Percentiles rank a stretch among this genome's conserved stretches.
Evolutionary conservation across 2,113 vertebrate species (phyloP).

Genomic region (Myiagra hebetior): DNA sequence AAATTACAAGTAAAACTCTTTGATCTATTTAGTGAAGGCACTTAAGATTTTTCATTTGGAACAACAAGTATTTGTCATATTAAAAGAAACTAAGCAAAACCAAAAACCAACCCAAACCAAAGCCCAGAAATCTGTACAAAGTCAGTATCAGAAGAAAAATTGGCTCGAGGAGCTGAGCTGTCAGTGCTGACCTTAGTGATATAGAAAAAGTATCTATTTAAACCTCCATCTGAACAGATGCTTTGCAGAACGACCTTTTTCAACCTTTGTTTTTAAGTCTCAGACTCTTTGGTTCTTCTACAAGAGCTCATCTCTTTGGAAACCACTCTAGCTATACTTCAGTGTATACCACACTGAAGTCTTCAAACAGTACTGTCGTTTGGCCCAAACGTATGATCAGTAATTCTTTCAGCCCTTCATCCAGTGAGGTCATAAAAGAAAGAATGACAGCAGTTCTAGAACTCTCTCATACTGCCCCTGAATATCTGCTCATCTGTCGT

Average conservation of each 20-base stretch:
- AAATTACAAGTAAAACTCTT: neutral
- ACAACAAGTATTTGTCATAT: neutral
- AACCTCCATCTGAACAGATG: neutral
- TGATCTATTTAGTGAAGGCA: neutral
- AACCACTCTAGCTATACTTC: neutral
- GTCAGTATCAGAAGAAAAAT: neutral
- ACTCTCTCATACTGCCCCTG: neutral
- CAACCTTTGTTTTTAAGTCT: neutral
- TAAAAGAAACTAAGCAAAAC: neutral
- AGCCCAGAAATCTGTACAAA: neutral
- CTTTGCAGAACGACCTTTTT: neutral
- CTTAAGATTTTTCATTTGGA: neutral
- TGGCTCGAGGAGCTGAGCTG: neutral
- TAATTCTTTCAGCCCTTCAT: neutral
- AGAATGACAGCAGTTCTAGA: neutral
- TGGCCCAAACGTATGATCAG: neutral
- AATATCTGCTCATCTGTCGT: neutral
- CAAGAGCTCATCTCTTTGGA: neutral
- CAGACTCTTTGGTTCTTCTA: neutral
- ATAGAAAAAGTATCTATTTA: neutral
- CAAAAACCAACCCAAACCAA: neutral
- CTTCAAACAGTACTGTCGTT: neutral
- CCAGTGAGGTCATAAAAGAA: neutral
- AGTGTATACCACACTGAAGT: neutral
- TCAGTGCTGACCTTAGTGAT: neutral